Conservation (phyloP, 1,140 invertebrate genomes). For the Drosophila sp. region DNA sequence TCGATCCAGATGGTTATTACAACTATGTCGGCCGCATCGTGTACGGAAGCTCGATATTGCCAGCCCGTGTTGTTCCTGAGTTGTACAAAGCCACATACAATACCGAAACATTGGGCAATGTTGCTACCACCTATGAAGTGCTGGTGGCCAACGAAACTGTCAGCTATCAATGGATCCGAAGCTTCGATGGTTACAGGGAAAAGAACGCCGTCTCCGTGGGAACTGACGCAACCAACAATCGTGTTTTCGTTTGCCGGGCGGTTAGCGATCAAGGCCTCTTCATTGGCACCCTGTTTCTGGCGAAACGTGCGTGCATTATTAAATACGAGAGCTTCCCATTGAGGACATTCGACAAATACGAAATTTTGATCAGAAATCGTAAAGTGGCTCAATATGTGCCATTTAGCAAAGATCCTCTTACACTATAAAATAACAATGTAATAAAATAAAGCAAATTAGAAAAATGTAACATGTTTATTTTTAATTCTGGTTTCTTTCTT, state of each 20-base stretch:
- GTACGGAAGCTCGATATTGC: constrained; percentile 30
- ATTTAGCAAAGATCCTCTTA: not conserved
- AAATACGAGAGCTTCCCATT: constrained; percentile 22
- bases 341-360: constrained; percentile 44
- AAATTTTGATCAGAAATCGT: constrained; percentile 45
- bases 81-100: constrained; percentile 43
- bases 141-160: constrained; percentile 49
- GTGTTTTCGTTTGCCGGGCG: constrained; percentile 48
- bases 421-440: not conserved
- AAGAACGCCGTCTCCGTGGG: constrained; percentile 56
- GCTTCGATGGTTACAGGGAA: constrained; percentile 54
- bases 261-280: constrained; percentile 24
- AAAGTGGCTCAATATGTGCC: not conserved
- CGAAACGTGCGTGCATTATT: constrained; percentile 33
- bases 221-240: constrained; percentile 33
- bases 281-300: constrained; percentile 43
- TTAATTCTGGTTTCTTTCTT: too few relatives aligned
- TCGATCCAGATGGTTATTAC: constrained; percentile 48
- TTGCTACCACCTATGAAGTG: constrained; percentile 22
- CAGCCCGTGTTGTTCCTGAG: constrained; percentile 50
- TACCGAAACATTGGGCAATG: constrained; percentile 12
- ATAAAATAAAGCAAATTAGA: not conserved
- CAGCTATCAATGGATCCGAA: constrained; percentile 51
- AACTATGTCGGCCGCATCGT: constrained; percentile 47
- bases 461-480: constrained; percentile 19